phyloP scores from a whole-genome alignment of 1,140 invertebrate species.

The Oreohelix idahoensis region DNA sequence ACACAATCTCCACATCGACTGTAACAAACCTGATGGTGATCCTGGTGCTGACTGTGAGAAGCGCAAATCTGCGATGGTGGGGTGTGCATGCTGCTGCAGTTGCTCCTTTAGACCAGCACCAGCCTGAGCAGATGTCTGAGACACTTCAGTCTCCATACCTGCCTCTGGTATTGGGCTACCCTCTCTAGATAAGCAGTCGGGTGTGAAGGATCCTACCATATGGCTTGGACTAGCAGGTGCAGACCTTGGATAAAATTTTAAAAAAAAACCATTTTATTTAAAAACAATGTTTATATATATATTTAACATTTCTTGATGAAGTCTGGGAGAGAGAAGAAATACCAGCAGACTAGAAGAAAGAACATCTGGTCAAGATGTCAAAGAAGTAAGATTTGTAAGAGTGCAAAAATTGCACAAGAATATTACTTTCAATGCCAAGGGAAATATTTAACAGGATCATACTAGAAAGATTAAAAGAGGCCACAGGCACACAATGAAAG shows the following conservation, averaged over 20 bases:
- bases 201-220: constrained; percentile 86
- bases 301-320: too few species aligned
- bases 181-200: constrained; percentile 89
- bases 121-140: constrained; percentile 21
- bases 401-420: too few species aligned
- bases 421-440: too few species aligned
- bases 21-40: constrained; percentile 75
- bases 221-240: constrained; percentile 94
- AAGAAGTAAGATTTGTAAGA: too few species aligned
- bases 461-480: too few species aligned
- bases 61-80: constrained; percentile 71
- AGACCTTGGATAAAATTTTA: constrained; percentile 77
- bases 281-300: too few species aligned
- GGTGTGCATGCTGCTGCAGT: constrained; percentile 43
- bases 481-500: too few species aligned
- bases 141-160: constrained; percentile 48
- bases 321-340: too few species aligned
- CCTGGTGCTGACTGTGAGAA: constrained; percentile 82
- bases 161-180: constrained; percentile 75
- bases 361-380: too few species aligned
- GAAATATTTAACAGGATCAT: too few species aligned
- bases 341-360: too few species aligned
- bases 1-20: not conserved
- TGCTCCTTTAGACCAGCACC: constrained; percentile 38
- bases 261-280: not conserved